Evolutionary conservation across 1,140 invertebrate genomes (phyloP), one percentile per base, ranked within the genome.

Genomic region (Dryas iulia): DNA sequence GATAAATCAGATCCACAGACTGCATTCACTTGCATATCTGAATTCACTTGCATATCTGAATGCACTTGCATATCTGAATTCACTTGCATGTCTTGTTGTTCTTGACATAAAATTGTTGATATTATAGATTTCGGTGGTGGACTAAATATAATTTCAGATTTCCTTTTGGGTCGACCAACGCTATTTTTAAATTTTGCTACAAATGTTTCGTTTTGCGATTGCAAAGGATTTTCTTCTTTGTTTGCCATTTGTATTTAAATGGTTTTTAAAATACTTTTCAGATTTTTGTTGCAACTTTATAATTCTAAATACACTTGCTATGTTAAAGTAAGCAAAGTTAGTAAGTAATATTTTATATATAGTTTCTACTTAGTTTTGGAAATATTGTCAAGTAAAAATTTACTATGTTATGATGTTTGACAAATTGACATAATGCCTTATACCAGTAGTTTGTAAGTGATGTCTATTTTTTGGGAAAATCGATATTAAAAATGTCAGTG

Each of bases 81-180:
- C 39, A 18, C 39, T 47, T 47, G 14, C 10, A 47, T 21, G 3
- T 54, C 8, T 25, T 33, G 53, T 59, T 59, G 35, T 33, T 68
- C 25, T 66, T 67, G 59, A 63, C 23, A 63, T 68, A 83, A 71
- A 35, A 87, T 75, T 61, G 77, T 62, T 11, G 87, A 80, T 72
- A 89, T 67, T 14, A 83, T 78, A 25, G 87, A 89, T 69, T 73
- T 73, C 24, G 87, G 87, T 60, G 80, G 78, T 25, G 81, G 69
- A 21, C 79, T 77, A 76, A 89, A 89, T 59, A 72, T 76, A 57
- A 83, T 77, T 25, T 73, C 68, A 59, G 80, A 79, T 26, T 66
- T 70, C 18, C 60, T 77, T 33, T 14, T 71, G n/a, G 87, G 87
- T 60, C 87, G 75, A 4, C 87, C 87, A 39, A 79, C 75, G 59